phyloP scores from a whole-genome alignment of 2,888 invertebrate species.

The Cerastoderma edule region DNA sequence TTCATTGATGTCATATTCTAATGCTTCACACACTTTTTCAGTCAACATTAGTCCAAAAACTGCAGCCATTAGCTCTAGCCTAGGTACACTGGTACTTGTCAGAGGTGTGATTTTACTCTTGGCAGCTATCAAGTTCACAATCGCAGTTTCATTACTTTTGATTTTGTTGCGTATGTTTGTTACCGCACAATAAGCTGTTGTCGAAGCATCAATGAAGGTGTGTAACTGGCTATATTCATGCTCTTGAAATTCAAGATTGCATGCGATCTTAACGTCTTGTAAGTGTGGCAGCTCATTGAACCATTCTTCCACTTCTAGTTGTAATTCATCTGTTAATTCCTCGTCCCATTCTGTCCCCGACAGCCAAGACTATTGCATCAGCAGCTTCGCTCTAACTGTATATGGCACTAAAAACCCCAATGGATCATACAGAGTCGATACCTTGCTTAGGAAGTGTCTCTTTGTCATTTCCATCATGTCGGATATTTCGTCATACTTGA shows the following conservation, averaged over 20 bases:
- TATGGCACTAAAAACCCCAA: constrained; percentile 33
- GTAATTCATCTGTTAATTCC: background rate
- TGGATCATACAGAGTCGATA: constrained; percentile 42
- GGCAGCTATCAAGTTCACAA: constrained; percentile 22
- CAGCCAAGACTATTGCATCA: constrained; percentile 36
- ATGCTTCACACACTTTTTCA: constrained; percentile 3
- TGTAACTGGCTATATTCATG: constrained; percentile 6
- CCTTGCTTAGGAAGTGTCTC: constrained; percentile 40
- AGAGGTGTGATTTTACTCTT: constrained; percentile 51
- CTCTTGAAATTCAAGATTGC: background rate
- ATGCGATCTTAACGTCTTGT: constrained; percentile 20
- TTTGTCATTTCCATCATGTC: constrained; percentile 60
- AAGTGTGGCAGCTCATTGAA: constrained; percentile 27
- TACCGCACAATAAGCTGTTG: constrained; percentile 36
- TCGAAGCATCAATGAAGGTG: constrained; percentile 52
- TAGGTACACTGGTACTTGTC: constrained; percentile 34
- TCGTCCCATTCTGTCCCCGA: constrained; percentile 36
- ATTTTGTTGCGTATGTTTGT: constrained; percentile 24
- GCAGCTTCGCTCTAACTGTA: constrained; percentile 29
- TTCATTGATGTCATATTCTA: background rate
- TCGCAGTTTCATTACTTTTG: background rate
- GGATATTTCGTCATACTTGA: constrained; percentile 13
- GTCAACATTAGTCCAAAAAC: constrained; percentile 26
- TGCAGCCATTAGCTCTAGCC: constrained; percentile 51
- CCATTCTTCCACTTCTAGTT: constrained; percentile 5